These are phyloP conservation scores for Ichneumoninae sp. DNA, from an alignment of 2,888 invertebrate species.

Conservation along the genomic window DNA sequence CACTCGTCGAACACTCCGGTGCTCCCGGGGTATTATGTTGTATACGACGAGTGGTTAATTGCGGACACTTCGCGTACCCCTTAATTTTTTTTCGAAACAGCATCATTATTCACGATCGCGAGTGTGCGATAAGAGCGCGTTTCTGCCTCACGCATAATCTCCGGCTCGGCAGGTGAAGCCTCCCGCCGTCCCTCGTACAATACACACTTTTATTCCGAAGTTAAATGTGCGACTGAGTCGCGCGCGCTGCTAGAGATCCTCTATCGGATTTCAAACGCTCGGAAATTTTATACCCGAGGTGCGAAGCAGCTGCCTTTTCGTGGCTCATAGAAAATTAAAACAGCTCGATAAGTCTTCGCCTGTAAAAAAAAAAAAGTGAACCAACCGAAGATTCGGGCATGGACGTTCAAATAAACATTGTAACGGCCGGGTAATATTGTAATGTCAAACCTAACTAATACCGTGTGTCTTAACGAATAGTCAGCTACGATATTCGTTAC, in stretches of 20 bases:
- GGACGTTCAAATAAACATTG: too few relatives aligned
- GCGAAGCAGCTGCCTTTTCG: conserved; percentile 33
- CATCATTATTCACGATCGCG: conserved; percentile 67
- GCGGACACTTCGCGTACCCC: conserved; percentile 52
- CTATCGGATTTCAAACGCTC: conserved; percentile 9
- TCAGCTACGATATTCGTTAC: too few relatives aligned
- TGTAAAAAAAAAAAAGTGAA: too few relatives aligned
- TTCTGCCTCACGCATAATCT: conserved; percentile 53
- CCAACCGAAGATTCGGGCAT: too few relatives aligned
- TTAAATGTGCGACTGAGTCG: conserved; percentile 29
- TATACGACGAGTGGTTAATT: conserved; percentile 61
- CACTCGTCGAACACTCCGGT: conserved; percentile 39
- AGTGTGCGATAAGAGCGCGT: conserved; percentile 57
- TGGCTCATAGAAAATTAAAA: background rate
- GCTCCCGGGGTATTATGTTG: conserved; percentile 28
- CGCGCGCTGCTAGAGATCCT: conserved; percentile 28
- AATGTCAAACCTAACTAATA: too few relatives aligned
- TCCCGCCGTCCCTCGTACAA: conserved; percentile 11
- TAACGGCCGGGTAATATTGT: too few relatives aligned
- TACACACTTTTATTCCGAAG: conserved; percentile 20
- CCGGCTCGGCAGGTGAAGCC: conserved; percentile 46
- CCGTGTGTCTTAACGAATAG: too few relatives aligned
- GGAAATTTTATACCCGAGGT: background rate
- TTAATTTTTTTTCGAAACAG: conserved; percentile 64
- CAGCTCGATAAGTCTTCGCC: background rate